Percentiles rank a stretch among this genome's conserved stretches.
Conservation (phyloP, 2,888 invertebrate genomes). For the Epiblema foenella region DNA sequence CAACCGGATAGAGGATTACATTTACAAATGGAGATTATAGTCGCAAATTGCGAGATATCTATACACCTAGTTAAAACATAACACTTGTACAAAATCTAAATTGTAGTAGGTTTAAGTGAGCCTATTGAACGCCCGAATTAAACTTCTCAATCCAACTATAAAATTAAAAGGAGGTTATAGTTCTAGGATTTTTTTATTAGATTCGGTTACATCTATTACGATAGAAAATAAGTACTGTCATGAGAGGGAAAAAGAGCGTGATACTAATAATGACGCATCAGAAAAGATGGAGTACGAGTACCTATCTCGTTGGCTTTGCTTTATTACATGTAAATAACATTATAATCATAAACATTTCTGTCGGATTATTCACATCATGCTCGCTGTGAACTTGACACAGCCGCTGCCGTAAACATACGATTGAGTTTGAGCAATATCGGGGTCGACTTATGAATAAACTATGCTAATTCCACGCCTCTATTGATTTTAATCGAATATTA, state of each 20-base stretch:
- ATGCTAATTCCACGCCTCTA: conserved; percentile 31
- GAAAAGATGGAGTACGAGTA: too few relatives aligned
- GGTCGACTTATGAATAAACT: conserved; percentile 39
- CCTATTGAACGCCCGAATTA: too few relatives aligned
- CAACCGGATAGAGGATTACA: conserved; percentile 22
- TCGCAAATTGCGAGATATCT: conserved; percentile 5
- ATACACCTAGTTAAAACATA: conserved; percentile 1
- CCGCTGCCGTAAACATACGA: conserved; percentile 45
- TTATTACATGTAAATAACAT: conserved; percentile 16
- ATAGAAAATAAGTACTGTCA: too few relatives aligned
- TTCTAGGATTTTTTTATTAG: too few relatives aligned
- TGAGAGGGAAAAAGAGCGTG: too few relatives aligned
- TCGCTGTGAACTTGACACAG: conserved; percentile 49
- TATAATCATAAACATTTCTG: conserved; percentile 23
- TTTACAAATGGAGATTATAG: conserved; percentile 15
- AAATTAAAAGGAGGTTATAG: too few relatives aligned
- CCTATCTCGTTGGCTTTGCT: too few relatives aligned
- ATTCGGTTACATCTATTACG: too few relatives aligned
- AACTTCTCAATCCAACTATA: neutral
- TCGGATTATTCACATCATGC: conserved; percentile 41
- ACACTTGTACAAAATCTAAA: neutral
- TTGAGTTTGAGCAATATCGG: conserved; percentile 36
- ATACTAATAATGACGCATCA: too few relatives aligned
- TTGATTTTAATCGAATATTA: conserved; percentile 45
- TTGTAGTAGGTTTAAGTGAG: neutral